Base-by-base conservation (phyloP, 64 coral and sea anemone genomes). In the Pocillopora damicornis region DNA sequence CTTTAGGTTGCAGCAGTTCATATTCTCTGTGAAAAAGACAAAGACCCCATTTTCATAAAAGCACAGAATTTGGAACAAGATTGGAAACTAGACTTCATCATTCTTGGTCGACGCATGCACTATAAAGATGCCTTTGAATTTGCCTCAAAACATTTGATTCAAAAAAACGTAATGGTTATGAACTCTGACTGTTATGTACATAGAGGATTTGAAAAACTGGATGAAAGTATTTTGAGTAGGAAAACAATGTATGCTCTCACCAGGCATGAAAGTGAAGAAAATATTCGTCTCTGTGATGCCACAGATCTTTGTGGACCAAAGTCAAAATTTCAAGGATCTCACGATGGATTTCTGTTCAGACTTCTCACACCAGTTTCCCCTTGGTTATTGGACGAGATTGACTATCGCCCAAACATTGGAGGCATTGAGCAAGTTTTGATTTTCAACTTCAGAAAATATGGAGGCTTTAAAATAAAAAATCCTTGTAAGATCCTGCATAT, bases 401-500 rank as follows among this genome's bases (percentile, higher is more conserved):
- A 95, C 78, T 94, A 86, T 80, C 90, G 90, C 15, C 90, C 90
- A 18, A 86, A 98, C 66, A 90, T 98, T 35, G 90, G 37, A n/a
- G 93, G 93, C 15, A 87, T 88, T 14, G 96, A 98, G 66, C 88
- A 76, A 66, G 90, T 98, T 37, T 68, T 98, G 63, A 95, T 98
- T 30, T 95, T 87, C 60, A 69, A 67, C 30, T 71, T 98, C 2
- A 73, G 87, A 77, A 88, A 75, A 35, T 80, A 90, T 56, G 96
- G 83, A 63, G 58, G 86, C 11, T 98, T 95, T 71, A 76, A 12
- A 13, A 61, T 98, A 42, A 90, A 85, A 82, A 98, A 98, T 86
- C 96, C 96, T n/a, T 98, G 96, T 86, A 89, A n/a, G 85, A 88
- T 90, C 85, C 83, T 98, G 25, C 84, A 90, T 58, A 88, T 98